phyloP scores from a whole-genome alignment of 2,797 vertebrate species.

The Phyllotis vaccarum region DNA sequence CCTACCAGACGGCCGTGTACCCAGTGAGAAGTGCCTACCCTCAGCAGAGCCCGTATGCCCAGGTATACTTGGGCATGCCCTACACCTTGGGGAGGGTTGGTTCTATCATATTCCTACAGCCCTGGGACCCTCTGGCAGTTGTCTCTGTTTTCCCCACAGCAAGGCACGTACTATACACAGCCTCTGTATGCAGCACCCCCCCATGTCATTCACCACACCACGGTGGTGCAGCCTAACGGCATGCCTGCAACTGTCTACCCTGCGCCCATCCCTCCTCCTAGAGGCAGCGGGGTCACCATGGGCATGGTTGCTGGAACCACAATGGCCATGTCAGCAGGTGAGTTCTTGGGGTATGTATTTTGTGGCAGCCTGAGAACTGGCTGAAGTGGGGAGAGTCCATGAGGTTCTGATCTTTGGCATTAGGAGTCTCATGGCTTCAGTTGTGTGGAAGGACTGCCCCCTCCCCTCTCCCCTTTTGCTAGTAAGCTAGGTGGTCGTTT shows the following conservation, averaged over 20 bases:
- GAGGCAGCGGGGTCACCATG: slow-evolving; percentile 95
- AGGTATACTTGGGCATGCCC: slow-evolving; percentile 87
- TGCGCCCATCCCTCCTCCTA: slow-evolving; percentile 91
- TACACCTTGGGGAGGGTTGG: neutral
- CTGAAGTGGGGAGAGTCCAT: neutral
- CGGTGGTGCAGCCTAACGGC: slow-evolving; percentile 99
- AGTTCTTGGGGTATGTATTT: slow-evolving; percentile 46
- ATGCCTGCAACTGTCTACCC: slow-evolving; percentile 98
- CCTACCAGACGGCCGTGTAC: slow-evolving; percentile 95
- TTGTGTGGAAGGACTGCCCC: neutral
- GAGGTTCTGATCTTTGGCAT: neutral
- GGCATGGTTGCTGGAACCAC: slow-evolving; percentile 99
- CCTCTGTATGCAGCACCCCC: slow-evolving; percentile 97
- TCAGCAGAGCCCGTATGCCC: slow-evolving; percentile 98
- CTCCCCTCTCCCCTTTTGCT: neutral
- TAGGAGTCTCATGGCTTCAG: neutral
- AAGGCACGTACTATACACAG: slow-evolving; percentile 98
- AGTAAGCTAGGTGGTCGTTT: neutral
- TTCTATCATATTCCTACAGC: neutral
- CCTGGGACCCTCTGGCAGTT: neutral
- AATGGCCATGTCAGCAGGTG: slow-evolving; percentile 99
- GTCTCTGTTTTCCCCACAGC: slow-evolving; percentile 89
- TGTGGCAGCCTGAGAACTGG: neutral
- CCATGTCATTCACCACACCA: slow-evolving; percentile 99
- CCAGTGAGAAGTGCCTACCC: slow-evolving; percentile 97